Evolutionary conservation across 1,140 invertebrate genomes (phyloP).

Genomic region (Anthonomus grandis): DNA sequence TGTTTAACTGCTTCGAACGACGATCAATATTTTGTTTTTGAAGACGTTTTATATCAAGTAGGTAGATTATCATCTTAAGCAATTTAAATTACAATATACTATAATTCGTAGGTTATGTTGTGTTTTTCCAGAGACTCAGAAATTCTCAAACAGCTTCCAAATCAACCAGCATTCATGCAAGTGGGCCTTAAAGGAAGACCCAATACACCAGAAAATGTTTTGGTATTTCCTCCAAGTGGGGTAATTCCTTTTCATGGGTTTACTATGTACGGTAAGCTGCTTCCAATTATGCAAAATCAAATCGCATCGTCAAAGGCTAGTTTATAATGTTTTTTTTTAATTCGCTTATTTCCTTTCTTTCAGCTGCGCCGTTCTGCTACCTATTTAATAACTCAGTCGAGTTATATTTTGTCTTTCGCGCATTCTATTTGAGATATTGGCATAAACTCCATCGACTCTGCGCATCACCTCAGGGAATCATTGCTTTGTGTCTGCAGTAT

Average conservation of each 20-base stretch:
- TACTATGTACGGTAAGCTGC: slow-evolving; percentile 86
- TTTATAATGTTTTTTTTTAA: background rate
- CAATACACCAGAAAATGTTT: slow-evolving; percentile 61
- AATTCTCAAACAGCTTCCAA: slow-evolving; percentile 64
- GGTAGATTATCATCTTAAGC: no score
- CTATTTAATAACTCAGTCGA: slow-evolving; percentile 83
- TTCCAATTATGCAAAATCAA: background rate
- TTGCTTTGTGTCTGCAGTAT: slow-evolving; percentile 78
- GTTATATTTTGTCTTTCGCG: slow-evolving; percentile 86
- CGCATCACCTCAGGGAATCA: slow-evolving; percentile 83
- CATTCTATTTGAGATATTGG: slow-evolving; percentile 90
- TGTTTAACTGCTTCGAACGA: slow-evolving; percentile 94
- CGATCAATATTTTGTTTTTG: slow-evolving; percentile 97
- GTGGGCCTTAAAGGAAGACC: slow-evolving; percentile 71
- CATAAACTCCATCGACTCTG: slow-evolving; percentile 87
- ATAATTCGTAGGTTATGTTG: slow-evolving; percentile 70
- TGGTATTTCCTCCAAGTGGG: slow-evolving; percentile 90
- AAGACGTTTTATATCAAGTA: slow-evolving; percentile 92
- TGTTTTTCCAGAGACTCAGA: slow-evolving; percentile 89
- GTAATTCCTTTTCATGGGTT: slow-evolving; percentile 96
- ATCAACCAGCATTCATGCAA: slow-evolving; percentile 59
- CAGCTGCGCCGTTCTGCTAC: slow-evolving; percentile 93
- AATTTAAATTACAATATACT: no score
- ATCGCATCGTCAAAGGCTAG: background rate
- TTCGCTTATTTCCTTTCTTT: slow-evolving; percentile 29